A percentile compares a stretch with the other conserved stretches of the same genome.
phyloP scores from a whole-genome alignment of 2,888 invertebrate genomes.

The Exocentrus adspersus region DNA sequence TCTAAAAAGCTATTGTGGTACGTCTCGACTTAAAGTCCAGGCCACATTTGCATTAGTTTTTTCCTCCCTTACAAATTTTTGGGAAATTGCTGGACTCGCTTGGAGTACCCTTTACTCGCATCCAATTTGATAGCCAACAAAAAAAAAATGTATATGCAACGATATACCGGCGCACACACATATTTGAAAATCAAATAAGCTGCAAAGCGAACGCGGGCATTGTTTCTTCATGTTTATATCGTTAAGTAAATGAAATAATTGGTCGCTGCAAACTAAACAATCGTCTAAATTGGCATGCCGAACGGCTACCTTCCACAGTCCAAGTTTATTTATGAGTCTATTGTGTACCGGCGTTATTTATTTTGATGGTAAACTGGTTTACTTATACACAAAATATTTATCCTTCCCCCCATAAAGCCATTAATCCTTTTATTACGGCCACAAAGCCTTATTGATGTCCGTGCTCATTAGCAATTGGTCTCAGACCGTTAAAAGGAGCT shows the following conservation, averaged over 20 bases:
- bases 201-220: too few species aligned
- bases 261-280: not conserved
- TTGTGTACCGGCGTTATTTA: slow-evolving; percentile 3
- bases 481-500: not conserved
- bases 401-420: not conserved
- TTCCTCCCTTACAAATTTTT: too few species aligned
- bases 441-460: not conserved
- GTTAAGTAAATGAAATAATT: not conserved
- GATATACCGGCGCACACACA: too few species aligned
- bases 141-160: too few species aligned
- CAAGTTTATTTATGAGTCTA: slow-evolving; percentile 8
- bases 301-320: not conserved
- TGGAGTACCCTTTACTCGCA: too few species aligned
- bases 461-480: not conserved
- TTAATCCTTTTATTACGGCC: not conserved
- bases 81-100: too few species aligned
- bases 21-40: too few species aligned
- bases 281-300: not conserved
- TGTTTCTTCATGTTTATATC: not conserved
- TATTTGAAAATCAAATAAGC: too few species aligned
- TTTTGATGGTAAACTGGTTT: slow-evolving; percentile 4
- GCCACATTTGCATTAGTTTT: too few species aligned
- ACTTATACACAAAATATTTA: not conserved
- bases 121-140: too few species aligned
- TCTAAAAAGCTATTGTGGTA: too few species aligned